These are phyloP conservation scores for Brachirus orientalis DNA, from an alignment of 2,113 vertebrate species.

Conservation along the genomic window DNA sequence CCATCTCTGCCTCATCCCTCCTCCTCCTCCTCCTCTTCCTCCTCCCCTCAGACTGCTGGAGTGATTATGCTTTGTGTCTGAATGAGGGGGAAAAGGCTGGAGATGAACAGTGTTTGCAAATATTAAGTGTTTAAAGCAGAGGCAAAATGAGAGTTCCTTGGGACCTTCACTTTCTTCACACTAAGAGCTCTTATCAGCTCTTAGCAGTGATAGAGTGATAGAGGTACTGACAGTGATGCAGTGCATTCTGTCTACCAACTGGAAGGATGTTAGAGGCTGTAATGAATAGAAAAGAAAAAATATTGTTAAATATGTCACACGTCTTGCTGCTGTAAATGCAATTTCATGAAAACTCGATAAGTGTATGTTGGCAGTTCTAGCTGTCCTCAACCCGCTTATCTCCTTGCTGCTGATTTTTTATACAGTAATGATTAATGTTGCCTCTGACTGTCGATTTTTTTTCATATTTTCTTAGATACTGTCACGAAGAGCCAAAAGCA, in stretches of 20 bases:
- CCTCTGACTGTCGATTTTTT: slow-evolving; percentile 25
- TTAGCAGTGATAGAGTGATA: slow-evolving; percentile 23
- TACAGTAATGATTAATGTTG: slow-evolving; percentile 10
- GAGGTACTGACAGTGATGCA: slow-evolving; percentile 4
- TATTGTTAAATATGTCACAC: slow-evolving; percentile 13
- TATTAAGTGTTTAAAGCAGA: slow-evolving; percentile 29
- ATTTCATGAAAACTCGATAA: slow-evolving; percentile 6
- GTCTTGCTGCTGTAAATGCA: neutral
- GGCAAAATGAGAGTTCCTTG: slow-evolving; percentile 6
- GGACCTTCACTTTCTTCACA: slow-evolving; percentile 37
- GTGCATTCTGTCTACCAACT: neutral
- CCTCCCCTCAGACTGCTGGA: slow-evolving; percentile 12
- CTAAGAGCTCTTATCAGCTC: slow-evolving; percentile 36
- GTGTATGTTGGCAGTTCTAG: slow-evolving; percentile 1
- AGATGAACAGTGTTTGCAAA: slow-evolving; percentile 55
- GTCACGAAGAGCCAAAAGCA: slow-evolving; percentile 2
- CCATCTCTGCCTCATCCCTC: neutral
- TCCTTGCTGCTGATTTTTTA: slow-evolving; percentile 3
- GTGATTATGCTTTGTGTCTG: slow-evolving; percentile 46
- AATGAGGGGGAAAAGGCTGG: slow-evolving; percentile 15
- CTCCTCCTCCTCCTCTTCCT: neutral
- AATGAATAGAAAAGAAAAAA: slow-evolving; percentile 37
- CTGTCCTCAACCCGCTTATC: slow-evolving; percentile 24
- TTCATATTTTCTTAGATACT: slow-evolving; percentile 47
- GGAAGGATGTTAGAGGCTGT: slow-evolving; percentile 25